Percentiles rank a stretch among this genome's conserved stretches.
Conservation (phyloP, 2,113 vertebrate species). For the Mirza zaza region DNA sequence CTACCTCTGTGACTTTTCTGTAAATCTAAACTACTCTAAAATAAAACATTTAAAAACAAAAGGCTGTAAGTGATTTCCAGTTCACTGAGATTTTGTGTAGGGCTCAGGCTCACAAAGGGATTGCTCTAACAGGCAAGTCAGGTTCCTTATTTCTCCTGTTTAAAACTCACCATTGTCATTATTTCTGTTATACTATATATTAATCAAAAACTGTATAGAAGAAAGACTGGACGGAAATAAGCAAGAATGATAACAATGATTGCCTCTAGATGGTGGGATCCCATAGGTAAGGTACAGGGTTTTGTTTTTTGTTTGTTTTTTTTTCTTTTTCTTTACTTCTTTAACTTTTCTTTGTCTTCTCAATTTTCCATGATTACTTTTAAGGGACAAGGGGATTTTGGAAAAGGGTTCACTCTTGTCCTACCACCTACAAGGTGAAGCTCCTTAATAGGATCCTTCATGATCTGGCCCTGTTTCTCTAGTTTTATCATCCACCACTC, state of each 20-base stretch:
- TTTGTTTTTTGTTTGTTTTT: background rate
- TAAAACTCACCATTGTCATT: background rate
- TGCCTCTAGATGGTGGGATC: background rate
- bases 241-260: background rate
- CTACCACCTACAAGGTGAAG: background rate
- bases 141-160: background rate
- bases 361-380: background rate
- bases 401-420: background rate
- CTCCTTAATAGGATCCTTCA: background rate
- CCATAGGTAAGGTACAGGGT: background rate
- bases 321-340: background rate
- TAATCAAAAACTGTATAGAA: background rate
- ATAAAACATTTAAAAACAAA: background rate
- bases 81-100: background rate
- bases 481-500: background rate
- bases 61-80: background rate
- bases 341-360: conserved; percentile 10
- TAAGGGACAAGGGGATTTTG: background rate
- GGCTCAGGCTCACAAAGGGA: background rate
- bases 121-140: background rate
- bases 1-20: background rate
- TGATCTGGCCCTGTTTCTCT: background rate
- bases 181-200: background rate
- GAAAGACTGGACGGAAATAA: background rate
- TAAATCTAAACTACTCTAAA: background rate